Percentiles rank a stretch among this genome's conserved stretches.
phyloP scores from a whole-genome alignment of 2,888 invertebrate genomes.

The Alcis repandata region DNA sequence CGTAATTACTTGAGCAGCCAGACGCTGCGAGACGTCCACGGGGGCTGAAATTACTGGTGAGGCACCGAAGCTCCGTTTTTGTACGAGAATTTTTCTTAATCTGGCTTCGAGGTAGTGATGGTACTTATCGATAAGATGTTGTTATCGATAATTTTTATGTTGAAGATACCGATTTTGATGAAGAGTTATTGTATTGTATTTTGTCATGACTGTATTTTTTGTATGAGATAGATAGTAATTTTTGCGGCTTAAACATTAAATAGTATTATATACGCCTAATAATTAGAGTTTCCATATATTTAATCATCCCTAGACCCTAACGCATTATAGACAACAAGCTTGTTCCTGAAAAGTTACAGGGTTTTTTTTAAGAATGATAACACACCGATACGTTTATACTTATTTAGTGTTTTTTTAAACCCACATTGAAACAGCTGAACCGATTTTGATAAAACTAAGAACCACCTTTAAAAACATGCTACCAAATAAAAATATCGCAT shows the following conservation, averaged over 20 bases:
- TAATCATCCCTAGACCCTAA: no score
- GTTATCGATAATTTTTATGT: conserved; percentile 12
- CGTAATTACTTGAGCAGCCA: conserved; percentile 84
- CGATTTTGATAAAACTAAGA: no score
- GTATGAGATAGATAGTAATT: no score
- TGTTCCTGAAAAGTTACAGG: no score
- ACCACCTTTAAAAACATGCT: no score
- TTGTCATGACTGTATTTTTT: background rate
- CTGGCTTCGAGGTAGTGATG: conserved; percentile 44
- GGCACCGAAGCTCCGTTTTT: conserved; percentile 70
- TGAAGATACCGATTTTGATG: conserved; percentile 1
- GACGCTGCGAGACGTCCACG: conserved; percentile 71
- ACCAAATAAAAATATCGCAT: no score
- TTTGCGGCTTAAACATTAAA: no score
- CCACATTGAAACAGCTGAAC: no score
- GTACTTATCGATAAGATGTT: background rate
- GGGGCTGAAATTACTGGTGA: conserved; percentile 73
- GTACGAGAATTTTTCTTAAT: conserved; percentile 75
- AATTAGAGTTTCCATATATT: background rate
- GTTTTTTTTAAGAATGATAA: no score
- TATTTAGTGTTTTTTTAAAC: no score
- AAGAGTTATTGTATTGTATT: background rate
- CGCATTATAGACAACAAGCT: no score
- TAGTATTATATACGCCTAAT: background rate
- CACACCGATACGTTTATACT: no score